Conservation (phyloP, 2,888 invertebrate genomes). For the Yponomeuta cagnagella region DNA sequence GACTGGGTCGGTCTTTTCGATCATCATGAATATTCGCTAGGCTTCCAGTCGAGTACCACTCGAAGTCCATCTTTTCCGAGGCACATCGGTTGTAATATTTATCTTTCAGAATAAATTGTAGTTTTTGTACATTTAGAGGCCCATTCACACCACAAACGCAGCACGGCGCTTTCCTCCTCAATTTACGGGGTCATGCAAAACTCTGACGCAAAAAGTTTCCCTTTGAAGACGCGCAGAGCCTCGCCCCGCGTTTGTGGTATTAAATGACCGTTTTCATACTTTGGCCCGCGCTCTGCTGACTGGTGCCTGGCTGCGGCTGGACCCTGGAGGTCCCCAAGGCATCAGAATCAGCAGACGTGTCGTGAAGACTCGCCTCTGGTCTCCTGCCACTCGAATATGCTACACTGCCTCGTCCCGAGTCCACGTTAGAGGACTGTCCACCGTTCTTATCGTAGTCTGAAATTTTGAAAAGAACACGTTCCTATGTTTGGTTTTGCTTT, state of each 20-base stretch:
- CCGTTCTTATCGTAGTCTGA: constrained; percentile 85
- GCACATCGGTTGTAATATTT: no score
- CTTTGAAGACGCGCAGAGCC: no score
- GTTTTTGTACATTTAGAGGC: no score
- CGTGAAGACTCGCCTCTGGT: constrained; percentile 69
- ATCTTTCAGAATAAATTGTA: no score
- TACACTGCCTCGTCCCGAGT: constrained; percentile 87
- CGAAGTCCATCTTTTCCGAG: no score
- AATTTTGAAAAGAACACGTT: constrained; percentile 29
- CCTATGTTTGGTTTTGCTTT: no score
- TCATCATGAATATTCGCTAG: no score
- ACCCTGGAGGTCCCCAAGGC: constrained; percentile 46
- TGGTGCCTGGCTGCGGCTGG: constrained; percentile 54
- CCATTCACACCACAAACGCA: no score
- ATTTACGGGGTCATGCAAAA: background rate
- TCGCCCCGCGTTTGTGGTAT: no score
- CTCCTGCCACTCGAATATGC: constrained; percentile 85
- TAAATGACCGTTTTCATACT: constrained; percentile 28
- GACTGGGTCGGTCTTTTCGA: no score
- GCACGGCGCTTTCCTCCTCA: no score
- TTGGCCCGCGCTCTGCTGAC: constrained; percentile 49
- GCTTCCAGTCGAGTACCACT: no score
- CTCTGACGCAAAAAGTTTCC: background rate
- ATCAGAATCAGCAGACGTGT: constrained; percentile 77
- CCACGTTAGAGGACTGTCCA: constrained; percentile 84